These are phyloP conservation scores for Wiebesia pumilae DNA, from an alignment of 1,140 invertebrate genomes.

Conservation along the genomic window DNA sequence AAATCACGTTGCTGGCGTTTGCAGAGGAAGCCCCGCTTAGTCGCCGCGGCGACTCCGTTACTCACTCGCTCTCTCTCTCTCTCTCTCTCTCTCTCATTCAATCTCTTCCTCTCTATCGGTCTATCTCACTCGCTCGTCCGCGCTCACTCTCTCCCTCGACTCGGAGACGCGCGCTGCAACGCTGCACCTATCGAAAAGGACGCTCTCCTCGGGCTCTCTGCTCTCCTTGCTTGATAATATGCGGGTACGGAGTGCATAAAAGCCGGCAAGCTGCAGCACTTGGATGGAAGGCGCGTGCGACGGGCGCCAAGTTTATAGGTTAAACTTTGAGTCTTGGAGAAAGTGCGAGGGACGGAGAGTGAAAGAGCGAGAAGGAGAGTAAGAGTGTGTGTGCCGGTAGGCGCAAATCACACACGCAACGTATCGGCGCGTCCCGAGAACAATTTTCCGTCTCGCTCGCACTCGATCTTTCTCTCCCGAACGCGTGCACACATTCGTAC, in stretches of 20 bases:
- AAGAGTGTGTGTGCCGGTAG: background rate
- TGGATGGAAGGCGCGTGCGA: constrained; percentile 4
- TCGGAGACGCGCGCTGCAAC: constrained; percentile 31
- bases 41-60: background rate
- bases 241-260: background rate
- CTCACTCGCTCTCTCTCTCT: constrained; percentile 2
- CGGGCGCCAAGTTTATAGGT: constrained; percentile 34
- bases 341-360: background rate
- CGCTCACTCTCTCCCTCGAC: background rate
- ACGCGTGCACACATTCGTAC: background rate
- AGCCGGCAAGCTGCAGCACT: constrained; percentile 21
- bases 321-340: constrained; percentile 7
- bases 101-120: no score
- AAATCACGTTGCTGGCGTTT: constrained; percentile 42
- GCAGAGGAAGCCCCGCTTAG: constrained; percentile 34
- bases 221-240: constrained; percentile 23
- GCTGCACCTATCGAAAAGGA: constrained; percentile 43
- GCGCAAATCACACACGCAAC: background rate
- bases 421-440: constrained; percentile 2
- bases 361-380: background rate
- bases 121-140: background rate
- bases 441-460: background rate
- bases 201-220: constrained; percentile 4
- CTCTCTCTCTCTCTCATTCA: background rate
- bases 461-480: background rate